phyloP scores from a whole-genome alignment of 2,113 vertebrate genomes.

The Tyrannus savana region DNA sequence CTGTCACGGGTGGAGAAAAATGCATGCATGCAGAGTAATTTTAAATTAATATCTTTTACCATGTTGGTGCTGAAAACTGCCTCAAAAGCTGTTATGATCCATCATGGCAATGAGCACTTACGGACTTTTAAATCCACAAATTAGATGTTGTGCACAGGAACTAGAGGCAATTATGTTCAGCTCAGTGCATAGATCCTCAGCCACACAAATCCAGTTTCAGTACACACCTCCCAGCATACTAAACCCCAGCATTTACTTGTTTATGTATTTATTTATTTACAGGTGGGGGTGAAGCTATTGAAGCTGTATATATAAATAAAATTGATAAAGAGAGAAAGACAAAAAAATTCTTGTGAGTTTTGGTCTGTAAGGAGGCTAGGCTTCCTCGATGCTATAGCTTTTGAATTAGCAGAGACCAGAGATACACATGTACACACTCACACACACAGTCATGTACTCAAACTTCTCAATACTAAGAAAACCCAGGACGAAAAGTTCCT shows the following conservation, averaged over 20 bases:
- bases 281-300: not conserved
- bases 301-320: not conserved
- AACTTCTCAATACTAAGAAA: not conserved
- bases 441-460: not conserved
- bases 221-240: not conserved
- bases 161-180: not conserved
- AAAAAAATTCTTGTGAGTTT: not conserved
- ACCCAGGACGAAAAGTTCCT: not conserved
- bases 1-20: conserved; percentile 1
- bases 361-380: not conserved
- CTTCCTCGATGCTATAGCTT: not conserved
- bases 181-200: not conserved
- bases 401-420: not conserved
- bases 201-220: conserved; percentile 9
- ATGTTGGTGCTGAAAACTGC: not conserved
- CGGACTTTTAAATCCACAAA: not conserved
- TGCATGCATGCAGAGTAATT: conserved; percentile 29
- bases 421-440: fast-evolving
- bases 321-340: not conserved
- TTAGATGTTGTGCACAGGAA: not conserved
- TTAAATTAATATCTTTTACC: conserved; percentile 53
- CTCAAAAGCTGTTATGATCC: conserved; percentile 52
- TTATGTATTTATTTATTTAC: conserved; percentile 1
- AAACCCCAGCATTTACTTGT: not conserved
- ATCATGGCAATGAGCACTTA: conserved; percentile 44